These are phyloP conservation scores for Micoletzkya japonica DNA, from an alignment of 2,888 invertebrate genomes.

Conservation along the genomic window DNA sequence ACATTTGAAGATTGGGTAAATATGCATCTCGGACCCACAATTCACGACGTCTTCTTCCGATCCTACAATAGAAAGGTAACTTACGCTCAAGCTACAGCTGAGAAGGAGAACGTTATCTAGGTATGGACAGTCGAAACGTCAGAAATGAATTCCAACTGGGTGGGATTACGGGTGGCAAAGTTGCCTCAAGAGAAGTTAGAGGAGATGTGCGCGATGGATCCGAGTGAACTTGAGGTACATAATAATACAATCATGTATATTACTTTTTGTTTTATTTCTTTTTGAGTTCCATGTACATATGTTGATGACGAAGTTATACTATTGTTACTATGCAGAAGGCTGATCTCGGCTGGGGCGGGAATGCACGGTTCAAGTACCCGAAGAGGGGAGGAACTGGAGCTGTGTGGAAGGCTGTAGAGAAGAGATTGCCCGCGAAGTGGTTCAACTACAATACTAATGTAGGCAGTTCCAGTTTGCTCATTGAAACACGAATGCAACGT, in stretches of 20 bases:
- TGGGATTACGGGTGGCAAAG: too few species aligned
- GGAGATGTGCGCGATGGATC: constrained; percentile 42
- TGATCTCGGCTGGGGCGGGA: constrained; percentile 55
- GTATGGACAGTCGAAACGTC: too few species aligned
- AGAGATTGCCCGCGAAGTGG: constrained; percentile 46
- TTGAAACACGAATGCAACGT: too few species aligned
- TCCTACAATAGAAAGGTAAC: constrained; percentile 54
- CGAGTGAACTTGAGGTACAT: constrained; percentile 34
- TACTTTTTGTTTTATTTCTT: too few species aligned
- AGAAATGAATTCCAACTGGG: too few species aligned
- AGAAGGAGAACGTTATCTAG: too few species aligned
- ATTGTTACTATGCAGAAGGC: constrained; percentile 48
- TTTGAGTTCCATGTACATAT: constrained; percentile 4
- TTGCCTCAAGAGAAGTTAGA: too few species aligned
- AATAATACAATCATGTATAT: too few species aligned
- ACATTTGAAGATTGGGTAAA: too few species aligned
- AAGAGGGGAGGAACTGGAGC: constrained; percentile 56
- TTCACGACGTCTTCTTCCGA: constrained; percentile 48
- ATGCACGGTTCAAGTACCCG: constrained; percentile 45
- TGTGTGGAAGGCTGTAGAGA: constrained; percentile 47
- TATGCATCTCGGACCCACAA: constrained; percentile 51
- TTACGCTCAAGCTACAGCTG: too few species aligned
- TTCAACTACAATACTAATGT: constrained; percentile 41
- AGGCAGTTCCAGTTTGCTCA: too few species aligned
- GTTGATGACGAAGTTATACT: not conserved